These are phyloP conservation scores for Neolamprologus brichardi DNA, from an alignment of 2,113 vertebrate species.

Conservation along the genomic window DNA sequence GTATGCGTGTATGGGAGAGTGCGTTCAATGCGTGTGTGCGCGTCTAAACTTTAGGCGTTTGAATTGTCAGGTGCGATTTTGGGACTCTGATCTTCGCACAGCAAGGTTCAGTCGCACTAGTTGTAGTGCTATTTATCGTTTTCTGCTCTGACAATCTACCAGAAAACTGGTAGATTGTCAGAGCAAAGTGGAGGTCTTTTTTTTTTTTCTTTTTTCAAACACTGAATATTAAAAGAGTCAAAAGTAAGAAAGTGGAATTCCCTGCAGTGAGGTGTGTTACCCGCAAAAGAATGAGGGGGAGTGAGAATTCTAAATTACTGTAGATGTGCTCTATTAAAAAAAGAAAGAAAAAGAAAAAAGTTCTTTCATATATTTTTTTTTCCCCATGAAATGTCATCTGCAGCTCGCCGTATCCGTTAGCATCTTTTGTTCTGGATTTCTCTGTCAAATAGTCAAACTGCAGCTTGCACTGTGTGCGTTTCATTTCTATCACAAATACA, in stretches of 20 bases:
- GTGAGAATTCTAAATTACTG: slow-evolving; percentile 45
- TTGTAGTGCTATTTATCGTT: slow-evolving; percentile 68
- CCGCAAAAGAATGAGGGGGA: slow-evolving; percentile 42
- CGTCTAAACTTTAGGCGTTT: slow-evolving; percentile 74
- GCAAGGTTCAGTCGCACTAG: slow-evolving; percentile 73
- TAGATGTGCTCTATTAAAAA: slow-evolving; percentile 24
- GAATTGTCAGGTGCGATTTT: slow-evolving; percentile 97
- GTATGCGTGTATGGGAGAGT: neutral
- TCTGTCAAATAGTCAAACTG: slow-evolving; percentile 47
- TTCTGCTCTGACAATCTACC: slow-evolving; percentile 46
- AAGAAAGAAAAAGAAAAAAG: slow-evolving; percentile 7
- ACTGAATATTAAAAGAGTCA: slow-evolving; percentile 54
- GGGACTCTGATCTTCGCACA: slow-evolving; percentile 89
- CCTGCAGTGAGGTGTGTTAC: slow-evolving; percentile 57
- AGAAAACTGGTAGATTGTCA: neutral
- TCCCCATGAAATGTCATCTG: slow-evolving; percentile 14
- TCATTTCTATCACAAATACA: slow-evolving; percentile 29
- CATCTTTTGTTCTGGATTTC: slow-evolving; percentile 54
- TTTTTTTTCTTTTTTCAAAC: slow-evolving; percentile 15
- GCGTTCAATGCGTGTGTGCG: neutral
- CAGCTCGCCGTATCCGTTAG: slow-evolving; percentile 29
- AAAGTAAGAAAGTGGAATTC: slow-evolving; percentile 55
- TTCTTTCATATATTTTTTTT: neutral
- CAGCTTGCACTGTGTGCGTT: neutral
- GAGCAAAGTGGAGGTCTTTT: slow-evolving; percentile 17